A percentile compares a stretch with the other conserved stretches of the same genome.
Conservation (phyloP, 2,797 vertebrate genomes). For the Myotis daubentonii region DNA sequence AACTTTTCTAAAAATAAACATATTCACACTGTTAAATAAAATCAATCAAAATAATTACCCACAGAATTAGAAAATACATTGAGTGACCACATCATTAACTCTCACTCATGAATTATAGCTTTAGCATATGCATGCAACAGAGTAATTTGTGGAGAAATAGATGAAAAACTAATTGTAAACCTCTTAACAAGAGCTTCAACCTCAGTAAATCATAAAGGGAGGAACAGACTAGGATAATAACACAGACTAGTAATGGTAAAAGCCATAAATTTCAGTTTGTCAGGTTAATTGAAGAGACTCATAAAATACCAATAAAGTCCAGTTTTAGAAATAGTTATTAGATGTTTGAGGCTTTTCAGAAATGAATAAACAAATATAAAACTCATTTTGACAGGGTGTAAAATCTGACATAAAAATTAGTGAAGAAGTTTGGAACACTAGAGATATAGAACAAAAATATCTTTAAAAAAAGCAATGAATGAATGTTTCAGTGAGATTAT, state of each 20-base stretch:
- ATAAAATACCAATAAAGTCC: conserved; percentile 61
- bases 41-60: conserved; percentile 35
- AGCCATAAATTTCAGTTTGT: conserved; percentile 72
- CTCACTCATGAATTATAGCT: conserved; percentile 58
- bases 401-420: conserved; percentile 69
- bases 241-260: conserved; percentile 37
- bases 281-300: conserved; percentile 74
- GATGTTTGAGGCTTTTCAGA: conserved; percentile 68
- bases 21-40: conserved; percentile 58
- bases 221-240: conserved; percentile 45
- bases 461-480: background rate
- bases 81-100: conserved; percentile 58
- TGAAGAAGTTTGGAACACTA: conserved; percentile 61
- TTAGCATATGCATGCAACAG: conserved; percentile 15
- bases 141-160: conserved; percentile 71
- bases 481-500: conserved; percentile 25
- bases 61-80: conserved; percentile 64
- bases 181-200: conserved; percentile 67
- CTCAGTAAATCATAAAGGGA: conserved; percentile 67
- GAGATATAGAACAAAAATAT: conserved; percentile 12
- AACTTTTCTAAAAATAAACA: conserved; percentile 33
- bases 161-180: conserved; percentile 74
- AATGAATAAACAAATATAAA: conserved; percentile 74
- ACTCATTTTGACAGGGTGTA: conserved; percentile 66
- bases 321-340: conserved; percentile 73